A percentile compares a stretch with the other conserved stretches of the same genome.
These are phyloP conservation scores for Microplitis manilae DNA, from an alignment of 2,888 invertebrate genomes.

Conservation along the genomic window DNA sequence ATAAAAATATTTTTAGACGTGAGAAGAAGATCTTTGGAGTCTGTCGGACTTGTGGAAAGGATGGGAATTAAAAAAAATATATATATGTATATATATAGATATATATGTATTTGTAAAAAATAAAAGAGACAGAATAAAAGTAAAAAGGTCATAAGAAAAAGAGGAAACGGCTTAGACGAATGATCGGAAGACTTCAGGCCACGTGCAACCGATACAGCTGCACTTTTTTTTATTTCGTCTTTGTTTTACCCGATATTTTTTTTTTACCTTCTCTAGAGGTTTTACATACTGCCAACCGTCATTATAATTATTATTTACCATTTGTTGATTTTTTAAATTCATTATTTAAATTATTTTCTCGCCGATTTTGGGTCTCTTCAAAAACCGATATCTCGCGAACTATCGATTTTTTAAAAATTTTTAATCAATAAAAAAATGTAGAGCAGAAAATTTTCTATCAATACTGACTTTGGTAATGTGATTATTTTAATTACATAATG, in stretches of 20 bases:
- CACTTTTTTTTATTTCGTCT: slow-evolving; percentile 40
- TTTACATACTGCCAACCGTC: not conserved
- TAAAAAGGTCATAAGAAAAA: slow-evolving; percentile 49
- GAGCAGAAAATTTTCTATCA: not conserved
- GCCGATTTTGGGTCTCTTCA: not conserved
- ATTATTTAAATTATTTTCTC: not conserved
- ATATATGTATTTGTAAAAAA: slow-evolving; percentile 34
- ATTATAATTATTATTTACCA: not conserved
- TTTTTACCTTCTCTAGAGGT: slow-evolving; percentile 47
- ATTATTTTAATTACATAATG: too few relatives aligned
- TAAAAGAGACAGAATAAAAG: slow-evolving; percentile 33
- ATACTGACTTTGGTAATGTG: too few relatives aligned
- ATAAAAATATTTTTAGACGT: slow-evolving; percentile 71
- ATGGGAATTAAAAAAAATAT: slow-evolving; percentile 26
- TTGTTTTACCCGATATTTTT: not conserved
- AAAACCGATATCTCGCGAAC: not conserved
- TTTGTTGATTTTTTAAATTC: not conserved
- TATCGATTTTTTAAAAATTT: not conserved
- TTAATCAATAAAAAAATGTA: not conserved
- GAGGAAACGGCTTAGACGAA: slow-evolving; percentile 61
- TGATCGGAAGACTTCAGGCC: slow-evolving; percentile 61
- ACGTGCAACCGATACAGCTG: slow-evolving; percentile 68
- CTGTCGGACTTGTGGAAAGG: slow-evolving; percentile 38
- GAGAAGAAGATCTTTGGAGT: slow-evolving; percentile 7
- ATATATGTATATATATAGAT: slow-evolving; percentile 9